A percentile compares a stretch with the other conserved stretches of the same genome.
These are phyloP conservation scores for Eilema sororculum DNA, from an alignment of 2,888 invertebrate species.

Conservation along the genomic window DNA sequence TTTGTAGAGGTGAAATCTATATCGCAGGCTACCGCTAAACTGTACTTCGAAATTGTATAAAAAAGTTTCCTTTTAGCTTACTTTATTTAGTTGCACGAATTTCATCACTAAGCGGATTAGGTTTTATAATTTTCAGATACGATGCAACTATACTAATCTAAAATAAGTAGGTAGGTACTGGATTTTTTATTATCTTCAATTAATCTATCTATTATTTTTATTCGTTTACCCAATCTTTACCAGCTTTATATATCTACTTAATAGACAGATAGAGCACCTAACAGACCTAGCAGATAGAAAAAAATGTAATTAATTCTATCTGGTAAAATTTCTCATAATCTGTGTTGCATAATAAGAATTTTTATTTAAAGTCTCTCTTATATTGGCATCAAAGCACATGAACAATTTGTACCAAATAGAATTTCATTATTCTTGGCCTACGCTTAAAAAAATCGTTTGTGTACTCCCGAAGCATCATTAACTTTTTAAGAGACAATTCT, in stretches of 20 bases:
- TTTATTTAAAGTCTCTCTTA: background rate
- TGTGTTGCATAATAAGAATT: too few species aligned
- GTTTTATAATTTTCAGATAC: background rate
- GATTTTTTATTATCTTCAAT: too few species aligned
- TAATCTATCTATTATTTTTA: background rate
- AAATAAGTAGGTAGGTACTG: background rate
- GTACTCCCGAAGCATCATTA: conserved; percentile 29
- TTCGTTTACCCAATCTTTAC: background rate
- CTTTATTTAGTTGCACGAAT: background rate
- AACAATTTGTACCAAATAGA: background rate
- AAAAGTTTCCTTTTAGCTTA: conserved; percentile 11
- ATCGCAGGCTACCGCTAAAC: conserved; percentile 39
- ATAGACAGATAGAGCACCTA: background rate
- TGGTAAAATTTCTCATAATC: too few species aligned
- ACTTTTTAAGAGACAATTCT: conserved; percentile 40
- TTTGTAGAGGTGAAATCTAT: conserved; percentile 59
- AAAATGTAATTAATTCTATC: too few species aligned
- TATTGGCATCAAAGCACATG: background rate
- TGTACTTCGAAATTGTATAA: conserved; percentile 6
- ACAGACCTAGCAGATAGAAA: too few species aligned
- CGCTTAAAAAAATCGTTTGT: background rate
- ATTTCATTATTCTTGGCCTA: background rate
- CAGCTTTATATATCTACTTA: too few species aligned
- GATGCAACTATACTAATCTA: too few species aligned
- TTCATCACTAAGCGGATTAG: background rate